Percentiles rank a stretch among this genome's conserved stretches.
Conservation (phyloP, 2,888 invertebrate genomes). For the Latheticus oryzae region DNA sequence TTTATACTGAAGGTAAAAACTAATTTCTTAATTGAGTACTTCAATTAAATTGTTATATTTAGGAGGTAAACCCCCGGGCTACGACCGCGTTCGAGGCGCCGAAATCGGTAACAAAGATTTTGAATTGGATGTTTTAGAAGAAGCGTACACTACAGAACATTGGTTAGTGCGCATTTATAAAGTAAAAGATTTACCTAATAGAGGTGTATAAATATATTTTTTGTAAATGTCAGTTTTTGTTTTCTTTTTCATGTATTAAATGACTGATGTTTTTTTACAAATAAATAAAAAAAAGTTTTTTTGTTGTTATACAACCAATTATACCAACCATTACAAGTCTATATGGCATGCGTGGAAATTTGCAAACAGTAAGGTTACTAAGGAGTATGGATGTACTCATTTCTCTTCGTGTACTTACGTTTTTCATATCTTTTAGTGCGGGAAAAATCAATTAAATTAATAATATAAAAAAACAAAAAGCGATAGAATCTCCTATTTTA, state of each 20-base stretch:
- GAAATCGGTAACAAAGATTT: conserved; percentile 99
- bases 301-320: conserved; percentile 15
- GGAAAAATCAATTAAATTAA: conserved; percentile 16
- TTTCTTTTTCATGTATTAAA: conserved; percentile 15
- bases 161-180: conserved; percentile 99
- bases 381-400: not conserved
- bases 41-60: no score
- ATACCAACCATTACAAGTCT: no score
- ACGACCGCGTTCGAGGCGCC: conserved; percentile 94
- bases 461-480: not conserved
- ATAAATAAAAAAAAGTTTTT: not conserved
- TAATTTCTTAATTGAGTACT: no score
- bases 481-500: not conserved
- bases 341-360: conserved; percentile 28
- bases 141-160: conserved; percentile 99
- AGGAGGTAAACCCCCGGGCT: conserved; percentile 92
- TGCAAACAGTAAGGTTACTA: conserved; percentile 17
- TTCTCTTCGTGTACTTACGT: conserved; percentile 11
- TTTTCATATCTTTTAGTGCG: conserved; percentile 21
- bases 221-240: conserved; percentile 8
- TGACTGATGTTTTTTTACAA: conserved; percentile 1
- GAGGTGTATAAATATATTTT: conserved; percentile 73
- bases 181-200: conserved; percentile 93
- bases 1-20: conserved; percentile 88
- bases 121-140: conserved; percentile 97